phyloP scores from a whole-genome alignment of 53 echinoderm and acorn worm species.

The Mesocentrotus franciscanus region DNA sequence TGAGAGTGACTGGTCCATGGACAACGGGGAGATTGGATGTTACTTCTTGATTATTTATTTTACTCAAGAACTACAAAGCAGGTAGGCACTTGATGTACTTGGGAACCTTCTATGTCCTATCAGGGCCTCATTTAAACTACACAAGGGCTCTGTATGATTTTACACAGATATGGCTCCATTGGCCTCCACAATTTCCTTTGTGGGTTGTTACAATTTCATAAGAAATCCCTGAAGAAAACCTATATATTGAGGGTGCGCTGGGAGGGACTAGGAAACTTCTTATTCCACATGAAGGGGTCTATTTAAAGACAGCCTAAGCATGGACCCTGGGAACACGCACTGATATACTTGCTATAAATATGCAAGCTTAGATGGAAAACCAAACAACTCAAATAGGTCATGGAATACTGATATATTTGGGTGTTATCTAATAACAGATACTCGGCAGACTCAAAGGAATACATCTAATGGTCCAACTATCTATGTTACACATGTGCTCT shows the following conservation, averaged over 20 bases:
- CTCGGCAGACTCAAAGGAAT: background rate
- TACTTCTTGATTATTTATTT: background rate
- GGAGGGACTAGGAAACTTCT: too few relatives aligned
- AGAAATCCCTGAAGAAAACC: too few relatives aligned
- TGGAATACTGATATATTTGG: background rate
- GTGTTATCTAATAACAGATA: slow-evolving; percentile 22
- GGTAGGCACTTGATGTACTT: too few relatives aligned
- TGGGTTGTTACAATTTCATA: too few relatives aligned
- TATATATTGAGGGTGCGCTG: too few relatives aligned
- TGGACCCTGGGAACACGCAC: background rate
- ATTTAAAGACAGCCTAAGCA: background rate
- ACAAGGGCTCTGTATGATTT: background rate
- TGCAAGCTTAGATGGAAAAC: background rate
- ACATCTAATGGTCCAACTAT: background rate
- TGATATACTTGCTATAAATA: background rate
- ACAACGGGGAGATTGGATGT: background rate
- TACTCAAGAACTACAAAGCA: background rate
- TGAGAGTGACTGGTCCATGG: background rate
- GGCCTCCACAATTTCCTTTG: background rate
- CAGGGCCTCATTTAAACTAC: too few relatives aligned
- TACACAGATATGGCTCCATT: background rate
- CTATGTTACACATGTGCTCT: slow-evolving; percentile 21
- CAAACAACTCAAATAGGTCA: background rate
- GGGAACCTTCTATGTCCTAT: too few relatives aligned
- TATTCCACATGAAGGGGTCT: background rate